phyloP scores from a whole-genome alignment of 2,888 invertebrate species.

The Piscicola geometra region DNA sequence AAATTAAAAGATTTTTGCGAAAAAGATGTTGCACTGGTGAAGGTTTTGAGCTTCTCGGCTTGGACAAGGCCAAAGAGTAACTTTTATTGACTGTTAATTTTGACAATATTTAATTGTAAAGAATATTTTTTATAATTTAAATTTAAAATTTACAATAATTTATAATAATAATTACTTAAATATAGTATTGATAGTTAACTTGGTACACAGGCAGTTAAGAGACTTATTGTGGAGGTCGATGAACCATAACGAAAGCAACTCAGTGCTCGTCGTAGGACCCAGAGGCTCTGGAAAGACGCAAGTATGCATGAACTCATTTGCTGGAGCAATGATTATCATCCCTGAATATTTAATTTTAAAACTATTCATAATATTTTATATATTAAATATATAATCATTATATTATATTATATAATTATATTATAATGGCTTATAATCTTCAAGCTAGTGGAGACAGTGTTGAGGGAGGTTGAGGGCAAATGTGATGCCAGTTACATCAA shows the following conservation, averaged over 20 bases:
- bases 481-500: not conserved
- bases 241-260: conserved; percentile 2
- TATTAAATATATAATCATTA: too few relatives aligned
- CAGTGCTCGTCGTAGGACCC: not conserved
- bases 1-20: not conserved
- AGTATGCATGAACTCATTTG: not conserved
- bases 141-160: too few relatives aligned
- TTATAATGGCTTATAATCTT: not conserved
- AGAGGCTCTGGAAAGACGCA: conserved; percentile 10
- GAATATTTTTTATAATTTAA: too few relatives aligned
- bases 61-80: conserved; percentile 8
- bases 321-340: not conserved
- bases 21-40: conserved; percentile 1
- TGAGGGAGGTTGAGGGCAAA: not conserved
- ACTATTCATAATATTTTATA: too few relatives aligned
- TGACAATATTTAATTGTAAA: not conserved
- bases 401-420: too few relatives aligned
- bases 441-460: not conserved
- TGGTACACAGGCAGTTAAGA: not conserved
- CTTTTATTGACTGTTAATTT: not conserved
- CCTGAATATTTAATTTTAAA: too few relatives aligned
- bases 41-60: not conserved
- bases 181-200: too few relatives aligned
- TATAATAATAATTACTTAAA: too few relatives aligned
- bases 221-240: not conserved